Percentiles rank a stretch among this genome's conserved stretches.
phyloP scores from a whole-genome alignment of 1,140 invertebrate genomes.

The Ceratina japonica region DNA sequence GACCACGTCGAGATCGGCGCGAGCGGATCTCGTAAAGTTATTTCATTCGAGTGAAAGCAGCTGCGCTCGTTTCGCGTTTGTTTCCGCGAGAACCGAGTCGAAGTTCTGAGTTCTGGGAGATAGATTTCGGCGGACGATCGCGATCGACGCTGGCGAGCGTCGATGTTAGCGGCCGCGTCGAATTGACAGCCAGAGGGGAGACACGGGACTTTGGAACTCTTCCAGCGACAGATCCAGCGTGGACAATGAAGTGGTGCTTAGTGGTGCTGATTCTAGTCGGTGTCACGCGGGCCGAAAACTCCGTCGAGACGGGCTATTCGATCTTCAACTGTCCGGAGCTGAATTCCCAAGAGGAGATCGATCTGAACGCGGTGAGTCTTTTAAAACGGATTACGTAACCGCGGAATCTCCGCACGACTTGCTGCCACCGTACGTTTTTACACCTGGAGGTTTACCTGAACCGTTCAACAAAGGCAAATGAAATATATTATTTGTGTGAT shows the following conservation, averaged over 20 bases:
- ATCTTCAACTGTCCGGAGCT: constrained; percentile 46
- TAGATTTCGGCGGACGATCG: constrained; percentile 12
- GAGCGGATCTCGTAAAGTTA: no score
- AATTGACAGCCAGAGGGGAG: constrained; percentile 3
- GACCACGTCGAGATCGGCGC: no score
- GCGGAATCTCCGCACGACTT: no score
- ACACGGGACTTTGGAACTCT: constrained; percentile 29
- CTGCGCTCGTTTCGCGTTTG: no score
- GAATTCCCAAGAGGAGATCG: constrained; percentile 60
- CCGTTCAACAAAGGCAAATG: no score
- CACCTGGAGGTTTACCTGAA: no score
- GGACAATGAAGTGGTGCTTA: constrained; percentile 64
- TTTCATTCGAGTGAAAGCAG: no score
- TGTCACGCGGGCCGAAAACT: constrained; percentile 56
- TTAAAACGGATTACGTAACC: constrained; percentile 16
- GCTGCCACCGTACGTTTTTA: no score
- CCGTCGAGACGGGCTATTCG: constrained; percentile 35
- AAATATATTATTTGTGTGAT: no score
- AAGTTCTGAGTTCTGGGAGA: background rate
- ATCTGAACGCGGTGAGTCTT: constrained; percentile 56
- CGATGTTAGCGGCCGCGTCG: background rate
- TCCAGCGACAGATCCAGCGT: constrained; percentile 24
- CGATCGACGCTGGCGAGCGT: constrained; percentile 13
- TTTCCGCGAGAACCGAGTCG: background rate
- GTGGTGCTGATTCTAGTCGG: constrained; percentile 55